phyloP scores from a whole-genome alignment of 1,140 invertebrate species.

The Sycobia sp. region DNA sequence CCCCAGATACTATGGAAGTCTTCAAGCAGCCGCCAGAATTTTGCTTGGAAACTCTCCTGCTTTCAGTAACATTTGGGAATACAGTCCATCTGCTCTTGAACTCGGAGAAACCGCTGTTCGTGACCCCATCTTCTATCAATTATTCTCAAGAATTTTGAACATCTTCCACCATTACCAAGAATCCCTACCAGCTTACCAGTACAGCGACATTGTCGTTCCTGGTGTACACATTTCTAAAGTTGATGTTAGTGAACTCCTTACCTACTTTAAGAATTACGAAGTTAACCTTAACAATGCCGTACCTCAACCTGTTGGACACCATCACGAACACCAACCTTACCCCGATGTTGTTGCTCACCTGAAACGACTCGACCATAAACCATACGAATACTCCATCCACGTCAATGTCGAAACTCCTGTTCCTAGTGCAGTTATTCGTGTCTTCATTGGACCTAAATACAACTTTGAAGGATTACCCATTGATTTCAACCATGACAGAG shows the following conservation, averaged over 20 bases:
- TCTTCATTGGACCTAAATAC: constrained; percentile 67
- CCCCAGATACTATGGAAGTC: constrained; percentile 63
- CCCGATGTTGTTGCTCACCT: constrained; percentile 50
- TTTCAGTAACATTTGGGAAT: constrained; percentile 50
- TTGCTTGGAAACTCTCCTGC: constrained; percentile 61
- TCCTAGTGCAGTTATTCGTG: constrained; percentile 57
- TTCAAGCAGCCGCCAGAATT: constrained; percentile 65
- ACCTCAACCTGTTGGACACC: constrained; percentile 38
- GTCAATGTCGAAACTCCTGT: constrained; percentile 59
- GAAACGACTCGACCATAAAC: constrained; percentile 68
- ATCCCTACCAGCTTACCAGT: constrained; percentile 66
- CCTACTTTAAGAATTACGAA: constrained; percentile 66
- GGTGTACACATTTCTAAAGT: constrained; percentile 70
- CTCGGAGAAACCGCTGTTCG: constrained; percentile 56
- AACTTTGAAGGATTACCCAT: constrained; percentile 63
- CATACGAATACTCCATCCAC: constrained; percentile 65
- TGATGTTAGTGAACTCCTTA: constrained; percentile 66
- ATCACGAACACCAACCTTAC: constrained; percentile 44
- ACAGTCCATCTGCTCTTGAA: constrained; percentile 60
- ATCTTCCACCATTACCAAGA: constrained; percentile 64
- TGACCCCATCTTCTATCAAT: constrained; percentile 64
- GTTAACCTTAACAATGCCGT: constrained; percentile 63
- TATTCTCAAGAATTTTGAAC: constrained; percentile 58
- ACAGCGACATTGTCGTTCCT: constrained; percentile 68
- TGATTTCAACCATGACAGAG: constrained; percentile 65